Conservation (phyloP, 2,888 invertebrate genomes). For the Hoplodrina blanda region DNA sequence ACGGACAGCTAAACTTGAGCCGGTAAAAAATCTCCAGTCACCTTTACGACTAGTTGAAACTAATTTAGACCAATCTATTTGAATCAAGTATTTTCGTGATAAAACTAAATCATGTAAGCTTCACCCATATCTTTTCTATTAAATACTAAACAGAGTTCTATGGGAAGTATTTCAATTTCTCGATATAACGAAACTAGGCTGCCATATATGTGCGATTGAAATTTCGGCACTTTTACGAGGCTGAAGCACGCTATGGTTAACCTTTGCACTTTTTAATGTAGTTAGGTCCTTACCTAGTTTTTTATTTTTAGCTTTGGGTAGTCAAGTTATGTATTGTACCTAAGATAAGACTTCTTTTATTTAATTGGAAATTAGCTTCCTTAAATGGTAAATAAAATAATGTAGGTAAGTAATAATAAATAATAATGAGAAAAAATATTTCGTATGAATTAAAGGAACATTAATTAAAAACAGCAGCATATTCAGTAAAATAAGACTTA, state of each 20-base stretch:
- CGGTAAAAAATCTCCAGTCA: neutral
- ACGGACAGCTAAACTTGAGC: neutral
- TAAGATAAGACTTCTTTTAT: too few species aligned
- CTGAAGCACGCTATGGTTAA: slow-evolving; percentile 32
- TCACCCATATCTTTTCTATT: neutral
- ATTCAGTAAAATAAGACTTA: too few species aligned
- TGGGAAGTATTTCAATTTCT: slow-evolving; percentile 10
- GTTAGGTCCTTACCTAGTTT: neutral
- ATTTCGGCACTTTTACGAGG: slow-evolving; percentile 22
- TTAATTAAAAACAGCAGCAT: too few species aligned
- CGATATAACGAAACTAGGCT: slow-evolving; percentile 7
- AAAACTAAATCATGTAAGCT: neutral
- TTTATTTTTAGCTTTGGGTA: neutral
- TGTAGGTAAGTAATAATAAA: neutral
- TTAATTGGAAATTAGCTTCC: neutral
- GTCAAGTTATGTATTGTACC: too few species aligned
- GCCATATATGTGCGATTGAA: slow-evolving; percentile 5
- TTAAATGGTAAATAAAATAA: too few species aligned
- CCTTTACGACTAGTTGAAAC: neutral
- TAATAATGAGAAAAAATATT: too few species aligned
- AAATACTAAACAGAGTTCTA: neutral
- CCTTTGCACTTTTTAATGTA: slow-evolving; percentile 14
- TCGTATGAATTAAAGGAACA: too few species aligned
- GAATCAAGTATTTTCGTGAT: neutral
- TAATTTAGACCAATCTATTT: neutral